phyloP scores from a whole-genome alignment of 2,888 invertebrate genomes.

The Cactoblastis cactorum region DNA sequence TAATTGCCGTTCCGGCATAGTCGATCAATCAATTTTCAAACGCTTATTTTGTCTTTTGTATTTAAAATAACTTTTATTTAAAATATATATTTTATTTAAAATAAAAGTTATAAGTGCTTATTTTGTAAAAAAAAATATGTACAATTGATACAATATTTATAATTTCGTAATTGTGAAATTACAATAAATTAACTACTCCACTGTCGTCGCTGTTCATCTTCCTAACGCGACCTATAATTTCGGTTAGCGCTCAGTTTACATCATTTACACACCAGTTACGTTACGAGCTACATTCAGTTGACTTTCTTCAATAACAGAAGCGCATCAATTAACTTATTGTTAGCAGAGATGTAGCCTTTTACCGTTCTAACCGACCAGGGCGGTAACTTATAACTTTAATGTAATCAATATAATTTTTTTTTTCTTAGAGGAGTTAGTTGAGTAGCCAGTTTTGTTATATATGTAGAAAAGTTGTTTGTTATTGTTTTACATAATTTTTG shows the following conservation, averaged over 20 bases:
- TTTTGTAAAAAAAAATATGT: too few species aligned
- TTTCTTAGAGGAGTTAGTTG: slow-evolving; percentile 26
- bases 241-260: slow-evolving; percentile 60
- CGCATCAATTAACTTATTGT: slow-evolving; percentile 35
- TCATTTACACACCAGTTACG: slow-evolving; percentile 60
- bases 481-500: slow-evolving; percentile 49
- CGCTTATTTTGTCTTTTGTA: too few species aligned
- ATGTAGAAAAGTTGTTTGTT: slow-evolving; percentile 38
- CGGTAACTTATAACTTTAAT: slow-evolving; percentile 46
- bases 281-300: slow-evolving; percentile 54
- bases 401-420: slow-evolving; percentile 26
- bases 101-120: too few species aligned
- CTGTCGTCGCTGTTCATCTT: slow-evolving; percentile 41
- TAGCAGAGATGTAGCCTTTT: slow-evolving; percentile 71
- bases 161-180: too few species aligned
- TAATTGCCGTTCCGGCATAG: too few species aligned
- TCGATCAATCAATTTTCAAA: too few species aligned
- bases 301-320: slow-evolving; percentile 48
- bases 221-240: slow-evolving; percentile 64
- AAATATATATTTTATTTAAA: too few species aligned
- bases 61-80: too few species aligned
- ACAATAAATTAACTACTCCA: slow-evolving; percentile 32
- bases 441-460: slow-evolving; percentile 30
- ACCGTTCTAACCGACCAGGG: slow-evolving; percentile 60
- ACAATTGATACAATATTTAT: too few species aligned